phyloP scores from a whole-genome alignment of 1,140 invertebrate species.

The Nomia melanderi region DNA sequence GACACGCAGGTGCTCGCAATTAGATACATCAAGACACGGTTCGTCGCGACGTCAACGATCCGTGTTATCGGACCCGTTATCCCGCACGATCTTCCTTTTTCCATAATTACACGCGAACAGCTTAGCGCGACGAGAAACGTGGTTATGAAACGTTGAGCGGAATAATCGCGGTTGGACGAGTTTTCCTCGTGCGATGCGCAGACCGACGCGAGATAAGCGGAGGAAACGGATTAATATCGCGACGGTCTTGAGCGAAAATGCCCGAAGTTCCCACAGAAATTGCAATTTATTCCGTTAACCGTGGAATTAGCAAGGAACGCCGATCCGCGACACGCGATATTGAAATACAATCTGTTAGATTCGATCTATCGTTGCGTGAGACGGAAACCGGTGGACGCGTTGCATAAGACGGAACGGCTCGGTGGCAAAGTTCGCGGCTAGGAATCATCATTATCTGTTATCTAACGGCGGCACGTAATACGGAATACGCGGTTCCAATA shows the following conservation, averaged over 20 bases:
- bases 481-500: conserved; percentile 63
- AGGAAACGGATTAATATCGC: background rate
- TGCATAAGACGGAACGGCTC: conserved; percentile 41
- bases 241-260: background rate
- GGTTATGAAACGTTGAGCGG: background rate
- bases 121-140: background rate
- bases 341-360: conserved; percentile 52
- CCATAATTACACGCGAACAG: background rate
- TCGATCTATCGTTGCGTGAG: conserved; percentile 46
- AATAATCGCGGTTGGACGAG: background rate
- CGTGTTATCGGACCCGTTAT: background rate
- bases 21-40: background rate
- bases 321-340: conserved; percentile 31
- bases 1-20: background rate
- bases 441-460: conserved; percentile 64
- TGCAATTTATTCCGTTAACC: conserved; percentile 13
- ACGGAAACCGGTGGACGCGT: conserved; percentile 23
- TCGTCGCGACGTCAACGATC: background rate
- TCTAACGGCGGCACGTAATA: conserved; percentile 63
- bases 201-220: background rate
- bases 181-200: background rate
- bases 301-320: conserved; percentile 6
- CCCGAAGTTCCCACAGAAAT: conserved; percentile 13
- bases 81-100: background rate
- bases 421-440: conserved; percentile 58